These are phyloP conservation scores for Orgyia antiqua DNA, from an alignment of 2,888 invertebrate species.

Conservation along the genomic window DNA sequence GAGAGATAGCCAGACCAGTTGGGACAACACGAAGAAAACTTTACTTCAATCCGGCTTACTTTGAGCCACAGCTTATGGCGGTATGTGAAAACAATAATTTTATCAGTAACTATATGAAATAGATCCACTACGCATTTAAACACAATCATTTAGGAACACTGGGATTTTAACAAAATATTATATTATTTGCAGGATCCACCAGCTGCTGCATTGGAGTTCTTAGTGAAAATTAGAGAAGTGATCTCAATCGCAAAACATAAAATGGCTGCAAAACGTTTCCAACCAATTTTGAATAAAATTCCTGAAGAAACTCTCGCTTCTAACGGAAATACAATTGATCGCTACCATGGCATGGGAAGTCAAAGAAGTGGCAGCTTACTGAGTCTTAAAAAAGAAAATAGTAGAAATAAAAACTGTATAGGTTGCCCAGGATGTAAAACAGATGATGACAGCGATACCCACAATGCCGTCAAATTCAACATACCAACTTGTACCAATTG, in stretches of 20 bases:
- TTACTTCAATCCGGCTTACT: slow-evolving; percentile 94
- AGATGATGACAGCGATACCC: slow-evolving; percentile 41
- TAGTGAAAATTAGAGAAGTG: slow-evolving; percentile 92
- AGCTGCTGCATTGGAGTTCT: slow-evolving; percentile 92
- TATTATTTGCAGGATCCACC: slow-evolving; percentile 88
- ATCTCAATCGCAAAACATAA: slow-evolving; percentile 93
- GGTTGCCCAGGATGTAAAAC: slow-evolving; percentile 83
- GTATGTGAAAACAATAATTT: slow-evolving; percentile 80
- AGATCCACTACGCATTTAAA: too few relatives aligned
- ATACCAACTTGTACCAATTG: slow-evolving; percentile 74
- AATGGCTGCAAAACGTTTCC: slow-evolving; percentile 88
- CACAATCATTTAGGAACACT: too few relatives aligned
- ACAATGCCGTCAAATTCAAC: slow-evolving; percentile 63
- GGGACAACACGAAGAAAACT: slow-evolving; percentile 87
- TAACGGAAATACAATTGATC: slow-evolving; percentile 69
- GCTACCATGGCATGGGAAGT: slow-evolving; percentile 66
- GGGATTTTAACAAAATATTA: too few relatives aligned
- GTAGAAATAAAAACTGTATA: slow-evolving; percentile 77
- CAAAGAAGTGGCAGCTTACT: slow-evolving; percentile 74
- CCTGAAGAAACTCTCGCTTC: slow-evolving; percentile 82
- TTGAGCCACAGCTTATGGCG: slow-evolving; percentile 90
- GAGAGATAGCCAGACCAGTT: slow-evolving; percentile 81
- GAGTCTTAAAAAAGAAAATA: slow-evolving; percentile 80
- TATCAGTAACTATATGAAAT: too few relatives aligned
- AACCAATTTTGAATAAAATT: slow-evolving; percentile 87